Base-by-base conservation (phyloP, 2,113 vertebrate species). In the Lasiurus borealis region DNA sequence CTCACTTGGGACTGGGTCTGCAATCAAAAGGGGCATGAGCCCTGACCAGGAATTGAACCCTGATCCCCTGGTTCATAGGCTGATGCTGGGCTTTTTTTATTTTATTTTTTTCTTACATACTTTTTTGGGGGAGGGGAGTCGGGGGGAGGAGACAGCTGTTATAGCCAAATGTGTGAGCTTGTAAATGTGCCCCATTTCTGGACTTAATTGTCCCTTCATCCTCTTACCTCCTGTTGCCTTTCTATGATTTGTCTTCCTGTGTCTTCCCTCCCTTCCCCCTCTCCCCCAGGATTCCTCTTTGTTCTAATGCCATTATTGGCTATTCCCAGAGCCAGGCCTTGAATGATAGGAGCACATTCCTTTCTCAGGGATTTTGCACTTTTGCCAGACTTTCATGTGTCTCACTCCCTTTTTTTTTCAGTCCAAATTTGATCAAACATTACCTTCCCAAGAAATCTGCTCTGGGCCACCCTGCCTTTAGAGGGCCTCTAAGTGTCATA, bases 231-330 rank as follows among this genome's bases (percentile, higher is more conserved):
- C 8, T 1, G 8, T 59, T 25, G 57, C 57, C 59, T 62, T 62
- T 29, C 59, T 48, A 15, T 16, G 44, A 52, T 59, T 34, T 14
- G 25, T n/a, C 75, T 73, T 84, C 75, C 75, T n/a, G 9, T 14
- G 4, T 10, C 31, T 8, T 3, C 23, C 4, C 11, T 5, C 16
- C 34, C 1, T 4, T 11, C 6, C 21, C 36, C 0, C 6, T 11
- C 59, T 1, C 11, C 25, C 44, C 13, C 12, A 21, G 16, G 48
- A 18, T 29, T 69, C 82, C 36, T 11, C n/a, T 29, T 27, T 34
- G 27, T 40, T 25, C 40, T 23, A 31, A 50, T 1, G 14, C 27
- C 1, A 16, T 7, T 34, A 3, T 34, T 48, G 6, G 48, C 23
- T 75, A 13, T 66, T n/a, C 52, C 54, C 50, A 71, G 21, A 52